These are phyloP conservation scores for Ormyrus nitidulus DNA, from an alignment of 2,888 invertebrate genomes.

Conservation along the genomic window DNA sequence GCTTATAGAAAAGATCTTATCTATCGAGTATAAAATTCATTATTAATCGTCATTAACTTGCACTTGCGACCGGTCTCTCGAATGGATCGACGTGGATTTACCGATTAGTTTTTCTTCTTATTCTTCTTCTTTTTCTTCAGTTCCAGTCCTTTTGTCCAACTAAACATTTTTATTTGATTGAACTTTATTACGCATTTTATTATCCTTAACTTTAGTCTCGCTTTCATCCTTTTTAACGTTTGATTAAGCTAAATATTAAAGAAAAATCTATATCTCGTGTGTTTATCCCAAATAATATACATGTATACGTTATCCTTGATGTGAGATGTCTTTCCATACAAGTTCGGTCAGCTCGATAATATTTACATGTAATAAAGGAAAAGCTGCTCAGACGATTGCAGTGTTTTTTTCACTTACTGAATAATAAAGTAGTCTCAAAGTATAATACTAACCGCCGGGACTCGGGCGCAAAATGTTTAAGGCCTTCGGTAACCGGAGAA, in stretches of 20 bases:
- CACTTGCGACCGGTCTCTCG: constrained; percentile 32
- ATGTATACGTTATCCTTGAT: neutral
- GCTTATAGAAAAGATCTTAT: constrained; percentile 41
- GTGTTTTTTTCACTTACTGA: constrained; percentile 27
- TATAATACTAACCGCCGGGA: neutral
- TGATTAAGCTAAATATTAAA: neutral
- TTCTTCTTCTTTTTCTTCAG: neutral
- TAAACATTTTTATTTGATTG: constrained; percentile 46
- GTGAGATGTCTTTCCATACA: constrained; percentile 41
- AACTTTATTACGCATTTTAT: constrained; percentile 51
- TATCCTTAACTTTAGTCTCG: constrained; percentile 42
- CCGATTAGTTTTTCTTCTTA: neutral
- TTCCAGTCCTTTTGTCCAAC: constrained; percentile 34
- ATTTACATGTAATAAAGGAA: constrained; percentile 38
- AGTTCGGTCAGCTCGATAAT: constrained; percentile 35
- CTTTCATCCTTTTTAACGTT: constrained; percentile 32
- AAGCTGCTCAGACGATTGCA: constrained; percentile 20
- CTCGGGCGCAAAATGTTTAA: neutral
- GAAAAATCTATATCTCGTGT: constrained; percentile 17
- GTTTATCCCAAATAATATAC: constrained; percentile 22
- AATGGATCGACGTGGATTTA: constrained; percentile 40
- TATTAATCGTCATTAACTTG: constrained; percentile 47
- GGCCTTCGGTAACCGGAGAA: constrained; percentile 38
- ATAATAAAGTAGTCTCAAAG: constrained; percentile 32
- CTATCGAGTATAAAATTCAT: constrained; percentile 35